A percentile compares a stretch with the other conserved stretches of the same genome.
phyloP scores from a whole-genome alignment of 2,113 vertebrate species.

The Rhinogobius similis region DNA sequence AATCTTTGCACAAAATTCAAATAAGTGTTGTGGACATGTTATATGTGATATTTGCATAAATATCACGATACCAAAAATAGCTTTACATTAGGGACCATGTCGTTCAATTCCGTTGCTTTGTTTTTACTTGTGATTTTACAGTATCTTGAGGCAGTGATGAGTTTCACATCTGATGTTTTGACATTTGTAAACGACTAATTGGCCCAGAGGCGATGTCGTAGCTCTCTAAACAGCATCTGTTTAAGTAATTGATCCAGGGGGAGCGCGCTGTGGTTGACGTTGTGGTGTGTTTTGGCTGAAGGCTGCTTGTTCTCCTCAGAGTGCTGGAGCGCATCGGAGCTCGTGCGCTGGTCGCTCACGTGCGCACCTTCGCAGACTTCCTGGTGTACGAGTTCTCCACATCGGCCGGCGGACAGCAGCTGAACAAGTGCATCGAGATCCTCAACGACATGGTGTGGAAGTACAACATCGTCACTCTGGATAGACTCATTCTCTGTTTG shows the following conservation, averaged over 20 bases:
- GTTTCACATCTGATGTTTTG: conserved; percentile 14
- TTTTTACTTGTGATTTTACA: not conserved
- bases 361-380: conserved; percentile 97
- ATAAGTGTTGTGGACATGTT: no score
- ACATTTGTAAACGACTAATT: conserved; percentile 40
- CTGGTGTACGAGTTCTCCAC: conserved; percentile 98
- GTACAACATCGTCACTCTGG: conserved; percentile 98
- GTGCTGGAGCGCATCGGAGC: conserved; percentile 96
- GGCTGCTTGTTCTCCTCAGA: conserved; percentile 64
- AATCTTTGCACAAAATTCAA: not conserved
- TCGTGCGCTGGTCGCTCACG: conserved; percentile 93
- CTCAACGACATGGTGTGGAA: conserved; percentile 99
- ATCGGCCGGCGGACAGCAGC: conserved; percentile 95
- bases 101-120: not conserved
- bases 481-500: conserved; percentile 94
- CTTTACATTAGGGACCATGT: not conserved
- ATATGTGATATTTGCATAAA: not conserved
- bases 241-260: conserved; percentile 21
- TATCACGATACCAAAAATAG: not conserved
- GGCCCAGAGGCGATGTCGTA: not conserved
- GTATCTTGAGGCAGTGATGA: conserved; percentile 5
- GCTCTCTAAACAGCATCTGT: conserved; percentile 16
- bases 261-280: conserved; percentile 2
- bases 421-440: conserved; percentile 99
- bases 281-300: not conserved